phyloP scores from a whole-genome alignment of 2,113 vertebrate species.

The Echinops telfairi region DNA sequence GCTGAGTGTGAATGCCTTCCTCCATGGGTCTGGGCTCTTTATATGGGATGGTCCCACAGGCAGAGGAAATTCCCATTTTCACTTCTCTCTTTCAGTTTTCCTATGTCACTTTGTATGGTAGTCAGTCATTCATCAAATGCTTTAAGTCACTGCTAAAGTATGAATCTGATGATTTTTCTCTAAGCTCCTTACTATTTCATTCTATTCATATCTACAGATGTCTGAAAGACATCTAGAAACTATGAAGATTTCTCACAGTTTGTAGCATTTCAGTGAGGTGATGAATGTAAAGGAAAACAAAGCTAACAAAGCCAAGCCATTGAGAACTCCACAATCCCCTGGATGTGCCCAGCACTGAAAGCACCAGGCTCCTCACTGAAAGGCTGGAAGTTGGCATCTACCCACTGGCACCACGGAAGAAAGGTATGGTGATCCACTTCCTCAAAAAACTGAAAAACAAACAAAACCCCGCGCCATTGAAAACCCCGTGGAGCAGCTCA shows the following conservation, averaged over 20 bases:
- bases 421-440: neutral
- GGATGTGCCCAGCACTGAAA: neutral
- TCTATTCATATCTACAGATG: neutral
- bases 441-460: no score
- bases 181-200: neutral
- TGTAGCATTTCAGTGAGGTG: neutral
- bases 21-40: conserved; percentile 69
- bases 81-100: conserved; percentile 80
- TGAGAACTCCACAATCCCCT: neutral
- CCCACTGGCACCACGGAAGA: neutral
- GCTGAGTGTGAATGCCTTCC: conserved; percentile 17
- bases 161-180: neutral
- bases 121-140: neutral
- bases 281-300: neutral
- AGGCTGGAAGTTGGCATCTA: neutral
- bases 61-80: conserved; percentile 77
- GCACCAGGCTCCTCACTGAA: neutral
- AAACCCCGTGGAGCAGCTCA: neutral
- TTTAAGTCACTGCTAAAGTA: no score
- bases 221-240: neutral
- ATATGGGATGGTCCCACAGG: conserved; percentile 30
- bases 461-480: neutral
- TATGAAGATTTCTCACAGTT: neutral
- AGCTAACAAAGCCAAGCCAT: neutral
- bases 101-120: conserved; percentile 70